phyloP scores from a whole-genome alignment of 2,888 invertebrate species.

The Oligia fasciuncula region DNA sequence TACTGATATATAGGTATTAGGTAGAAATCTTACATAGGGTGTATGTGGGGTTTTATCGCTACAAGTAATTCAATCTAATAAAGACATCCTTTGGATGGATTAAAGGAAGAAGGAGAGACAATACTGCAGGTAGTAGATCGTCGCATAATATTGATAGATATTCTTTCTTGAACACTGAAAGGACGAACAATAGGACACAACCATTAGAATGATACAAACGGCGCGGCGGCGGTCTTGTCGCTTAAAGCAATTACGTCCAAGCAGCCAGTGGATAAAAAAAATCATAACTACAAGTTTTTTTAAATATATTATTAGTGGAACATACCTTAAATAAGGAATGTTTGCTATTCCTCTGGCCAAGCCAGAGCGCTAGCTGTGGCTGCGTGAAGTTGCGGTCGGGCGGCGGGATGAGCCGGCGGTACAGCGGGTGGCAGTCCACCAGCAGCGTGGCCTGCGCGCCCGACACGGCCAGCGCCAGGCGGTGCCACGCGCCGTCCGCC shows the following conservation, averaged over 20 bases:
- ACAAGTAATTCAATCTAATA: not conserved
- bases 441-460: constrained; percentile 95
- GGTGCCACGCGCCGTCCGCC: constrained; percentile 97
- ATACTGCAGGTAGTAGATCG: not conserved
- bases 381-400: constrained; percentile 94
- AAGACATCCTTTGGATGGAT: not conserved
- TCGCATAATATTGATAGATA: not conserved
- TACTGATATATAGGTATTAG: not conserved
- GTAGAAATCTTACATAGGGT: not conserved
- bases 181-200: not conserved
- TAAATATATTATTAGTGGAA: not conserved
- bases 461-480: constrained; percentile 95
- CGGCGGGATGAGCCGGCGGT: constrained; percentile 94
- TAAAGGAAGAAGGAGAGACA: not conserved
- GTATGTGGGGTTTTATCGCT: not conserved
- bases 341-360: constrained; percentile 96
- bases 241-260: not conserved
- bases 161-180: not conserved
- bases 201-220: not conserved
- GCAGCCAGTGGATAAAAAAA: not conserved
- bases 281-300: not conserved
- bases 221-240: not conserved
- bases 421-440: constrained; percentile 96
- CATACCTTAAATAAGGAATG: constrained; percentile 96
- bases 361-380: constrained; percentile 94